Conservation (phyloP, 2,113 vertebrate genomes). For the Murina feae region DNA sequence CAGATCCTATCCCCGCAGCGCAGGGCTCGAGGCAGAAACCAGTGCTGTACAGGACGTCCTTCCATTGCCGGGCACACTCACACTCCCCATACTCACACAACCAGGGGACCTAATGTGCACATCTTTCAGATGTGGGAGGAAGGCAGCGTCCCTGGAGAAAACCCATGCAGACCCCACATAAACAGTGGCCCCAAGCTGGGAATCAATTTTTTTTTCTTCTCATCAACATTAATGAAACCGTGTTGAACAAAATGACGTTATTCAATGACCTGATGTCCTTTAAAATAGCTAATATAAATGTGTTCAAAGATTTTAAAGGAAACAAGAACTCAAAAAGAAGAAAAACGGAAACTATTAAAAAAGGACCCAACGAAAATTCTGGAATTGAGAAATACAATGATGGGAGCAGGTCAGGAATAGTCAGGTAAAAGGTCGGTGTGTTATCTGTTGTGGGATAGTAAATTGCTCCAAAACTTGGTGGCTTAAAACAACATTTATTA, state of each 20-base stretch:
- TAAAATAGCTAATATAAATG: not conserved
- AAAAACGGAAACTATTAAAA: slow-evolving; percentile 13
- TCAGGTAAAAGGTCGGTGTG: not conserved
- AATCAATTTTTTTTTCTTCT: not conserved
- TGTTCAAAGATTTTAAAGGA: not conserved
- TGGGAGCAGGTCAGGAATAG: not conserved
- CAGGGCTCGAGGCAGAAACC: not conserved
- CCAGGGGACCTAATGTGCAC: not conserved
- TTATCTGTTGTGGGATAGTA: not conserved
- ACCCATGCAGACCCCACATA: not conserved
- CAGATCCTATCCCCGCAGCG: not conserved
- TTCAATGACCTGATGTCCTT: not conserved
- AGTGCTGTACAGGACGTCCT: not conserved
- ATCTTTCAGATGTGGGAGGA: not conserved
- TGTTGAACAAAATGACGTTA: not conserved
- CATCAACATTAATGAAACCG: not conserved
- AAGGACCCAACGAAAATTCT: slow-evolving; percentile 41
- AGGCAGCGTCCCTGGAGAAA: not conserved
- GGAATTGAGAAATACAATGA: not conserved
- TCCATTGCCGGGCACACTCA: not conserved
- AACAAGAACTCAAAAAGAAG: slow-evolving; percentile 18
- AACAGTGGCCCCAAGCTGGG: not conserved
- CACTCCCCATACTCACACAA: not conserved
- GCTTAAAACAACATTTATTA: not conserved
- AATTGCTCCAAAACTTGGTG: not conserved